Percentiles rank a stretch among this genome's conserved stretches.
These are phyloP conservation scores for Eumeta japonica DNA, from an alignment of 1,140 invertebrate genomes.

Conservation along the genomic window DNA sequence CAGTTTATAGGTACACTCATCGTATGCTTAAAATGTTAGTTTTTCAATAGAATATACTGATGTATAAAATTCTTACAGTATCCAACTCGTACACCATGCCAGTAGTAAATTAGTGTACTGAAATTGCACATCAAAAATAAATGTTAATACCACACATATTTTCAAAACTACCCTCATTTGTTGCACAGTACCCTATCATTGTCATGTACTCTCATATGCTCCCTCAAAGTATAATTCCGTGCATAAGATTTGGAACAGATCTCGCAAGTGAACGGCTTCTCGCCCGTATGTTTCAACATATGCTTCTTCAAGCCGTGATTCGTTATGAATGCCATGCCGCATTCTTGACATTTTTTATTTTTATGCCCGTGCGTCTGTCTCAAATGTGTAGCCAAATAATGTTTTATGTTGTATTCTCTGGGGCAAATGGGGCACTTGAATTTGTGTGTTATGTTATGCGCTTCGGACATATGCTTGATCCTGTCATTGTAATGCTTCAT, in stretches of 20 bases:
- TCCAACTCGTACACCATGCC: too few species aligned
- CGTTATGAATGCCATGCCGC: slow-evolving; percentile 42
- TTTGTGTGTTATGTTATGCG: slow-evolving; percentile 37
- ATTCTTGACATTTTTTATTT: slow-evolving; percentile 39
- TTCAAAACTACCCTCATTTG: too few species aligned
- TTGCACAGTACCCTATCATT: too few species aligned
- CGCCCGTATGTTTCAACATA: slow-evolving; percentile 35
- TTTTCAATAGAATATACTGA: too few species aligned
- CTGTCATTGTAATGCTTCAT: slow-evolving; percentile 49
- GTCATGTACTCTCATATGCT: slow-evolving; percentile 37
- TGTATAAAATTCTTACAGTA: too few species aligned
- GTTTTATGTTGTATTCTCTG: slow-evolving; percentile 40
- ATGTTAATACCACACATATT: too few species aligned
- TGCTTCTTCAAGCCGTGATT: slow-evolving; percentile 45
- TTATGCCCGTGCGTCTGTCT: slow-evolving; percentile 41
- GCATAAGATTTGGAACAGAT: slow-evolving; percentile 35
- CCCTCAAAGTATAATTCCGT: slow-evolving; percentile 30
- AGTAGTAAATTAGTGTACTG: too few species aligned
- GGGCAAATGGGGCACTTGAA: slow-evolving; percentile 37
- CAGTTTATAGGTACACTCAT: too few species aligned
- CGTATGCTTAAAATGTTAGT: too few species aligned
- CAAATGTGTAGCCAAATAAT: slow-evolving; percentile 44
- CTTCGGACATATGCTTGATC: slow-evolving; percentile 44
- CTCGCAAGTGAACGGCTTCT: slow-evolving; percentile 26
- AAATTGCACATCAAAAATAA: too few species aligned